Conservation (phyloP, 53 echinoderm and acorn worm species). For the Actinopyga echinites region DNA sequence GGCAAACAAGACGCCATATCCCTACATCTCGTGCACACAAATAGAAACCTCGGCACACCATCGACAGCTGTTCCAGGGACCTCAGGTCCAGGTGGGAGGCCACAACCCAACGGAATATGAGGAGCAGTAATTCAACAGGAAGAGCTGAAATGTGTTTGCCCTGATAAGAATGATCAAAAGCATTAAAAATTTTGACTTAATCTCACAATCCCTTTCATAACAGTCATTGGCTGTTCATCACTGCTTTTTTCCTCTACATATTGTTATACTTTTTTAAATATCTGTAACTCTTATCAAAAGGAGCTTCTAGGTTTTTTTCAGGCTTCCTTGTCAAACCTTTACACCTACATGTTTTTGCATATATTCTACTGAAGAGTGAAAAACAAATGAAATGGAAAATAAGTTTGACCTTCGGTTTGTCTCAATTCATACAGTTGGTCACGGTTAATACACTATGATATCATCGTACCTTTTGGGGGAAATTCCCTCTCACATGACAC, state of each 20-base stretch:
- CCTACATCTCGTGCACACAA: slow-evolving; percentile 87
- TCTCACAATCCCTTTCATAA: neutral
- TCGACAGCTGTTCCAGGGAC: slow-evolving; percentile 81
- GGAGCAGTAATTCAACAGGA: slow-evolving; percentile 78
- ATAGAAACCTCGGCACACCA: slow-evolving; percentile 88
- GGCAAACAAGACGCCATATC: slow-evolving; percentile 82
- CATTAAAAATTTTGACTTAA: neutral
- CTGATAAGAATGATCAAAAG: slow-evolving; percentile 42
- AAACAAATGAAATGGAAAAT: too few species aligned
- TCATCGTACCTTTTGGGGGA: too few species aligned
- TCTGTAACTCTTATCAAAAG: too few species aligned
- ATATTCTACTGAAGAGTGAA: too few species aligned
- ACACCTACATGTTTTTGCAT: too few species aligned
- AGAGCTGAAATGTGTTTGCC: slow-evolving; percentile 82
- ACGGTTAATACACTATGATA: too few species aligned
- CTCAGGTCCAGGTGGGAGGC: slow-evolving; percentile 74
- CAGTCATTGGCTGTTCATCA: too few species aligned
- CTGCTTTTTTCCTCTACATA: neutral
- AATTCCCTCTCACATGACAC: slow-evolving; percentile 57
- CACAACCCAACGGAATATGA: slow-evolving; percentile 93
- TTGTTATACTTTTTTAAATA: neutral
- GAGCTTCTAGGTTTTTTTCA: too few species aligned
- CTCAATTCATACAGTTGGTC: too few species aligned
- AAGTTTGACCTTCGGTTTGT: too few species aligned
- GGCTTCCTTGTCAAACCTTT: too few species aligned